Evolutionary conservation across 1,140 invertebrate genomes (phyloP).

Genomic region (Pseudobourletiella spinata): DNA sequence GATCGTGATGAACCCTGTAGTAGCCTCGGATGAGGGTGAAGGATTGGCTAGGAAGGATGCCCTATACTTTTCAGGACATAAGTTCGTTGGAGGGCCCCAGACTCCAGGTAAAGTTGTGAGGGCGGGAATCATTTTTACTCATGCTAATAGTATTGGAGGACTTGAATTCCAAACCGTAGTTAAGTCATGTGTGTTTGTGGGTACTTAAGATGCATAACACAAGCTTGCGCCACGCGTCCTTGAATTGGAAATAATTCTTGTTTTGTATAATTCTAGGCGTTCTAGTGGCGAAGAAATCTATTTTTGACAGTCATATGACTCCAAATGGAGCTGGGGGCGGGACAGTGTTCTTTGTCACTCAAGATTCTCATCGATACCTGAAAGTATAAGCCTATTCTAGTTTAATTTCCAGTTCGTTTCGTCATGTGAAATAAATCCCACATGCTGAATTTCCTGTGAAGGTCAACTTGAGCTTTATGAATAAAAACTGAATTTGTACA

Average conservation of each 20-base stretch:
- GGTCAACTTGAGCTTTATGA: no score
- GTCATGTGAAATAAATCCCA: no score
- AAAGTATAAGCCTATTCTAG: slow-evolving; percentile 43
- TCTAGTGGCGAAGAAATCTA: slow-evolving; percentile 55
- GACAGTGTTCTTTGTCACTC: slow-evolving; percentile 53
- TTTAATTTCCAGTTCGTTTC: no score
- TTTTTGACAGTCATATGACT: slow-evolving; percentile 48
- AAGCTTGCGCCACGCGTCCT: no score
- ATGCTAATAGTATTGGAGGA: neutral
- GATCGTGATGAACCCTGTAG: slow-evolving; percentile 77
- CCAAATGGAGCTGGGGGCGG: slow-evolving; percentile 53
- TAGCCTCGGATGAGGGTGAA: slow-evolving; percentile 52
- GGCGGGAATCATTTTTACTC: neutral
- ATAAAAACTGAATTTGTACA: no score
- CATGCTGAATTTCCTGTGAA: no score
- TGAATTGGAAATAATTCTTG: no score
- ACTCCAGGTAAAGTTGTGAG: slow-evolving; percentile 60
- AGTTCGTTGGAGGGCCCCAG: slow-evolving; percentile 81
- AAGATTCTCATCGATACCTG: slow-evolving; percentile 48
- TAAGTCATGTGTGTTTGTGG: no score
- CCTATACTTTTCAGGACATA: slow-evolving; percentile 81
- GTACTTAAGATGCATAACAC: no score
- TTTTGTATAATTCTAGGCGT: slow-evolving; percentile 55
- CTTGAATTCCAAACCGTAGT: no score
- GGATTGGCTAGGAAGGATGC: slow-evolving; percentile 74